Conservation (phyloP, 53 echinoderm and acorn worm genomes). For the Paelopatides confundens region DNA sequence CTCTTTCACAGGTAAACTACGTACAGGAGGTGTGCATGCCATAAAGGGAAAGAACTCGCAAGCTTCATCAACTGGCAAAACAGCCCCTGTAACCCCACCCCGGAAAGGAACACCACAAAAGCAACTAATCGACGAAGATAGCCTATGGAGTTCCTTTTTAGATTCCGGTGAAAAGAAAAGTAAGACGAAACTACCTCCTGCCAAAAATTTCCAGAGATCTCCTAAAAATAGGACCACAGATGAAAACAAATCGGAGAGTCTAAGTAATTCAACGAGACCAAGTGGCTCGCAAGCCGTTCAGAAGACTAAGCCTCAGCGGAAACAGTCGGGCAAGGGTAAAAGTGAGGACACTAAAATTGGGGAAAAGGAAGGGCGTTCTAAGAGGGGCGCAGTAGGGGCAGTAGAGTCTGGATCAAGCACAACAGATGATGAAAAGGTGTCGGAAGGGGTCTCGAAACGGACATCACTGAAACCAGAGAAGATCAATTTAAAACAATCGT, state of each 20-base stretch:
- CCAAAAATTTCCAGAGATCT: slow-evolving; percentile 38
- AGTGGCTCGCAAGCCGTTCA: neutral
- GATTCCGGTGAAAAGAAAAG: slow-evolving; percentile 47
- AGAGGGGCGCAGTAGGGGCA: neutral
- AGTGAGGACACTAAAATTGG: slow-evolving; percentile 2
- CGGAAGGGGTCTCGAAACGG: neutral
- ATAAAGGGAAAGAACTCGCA: neutral
- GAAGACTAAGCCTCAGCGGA: slow-evolving; percentile 46
- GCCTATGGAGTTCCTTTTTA: slow-evolving; percentile 86
- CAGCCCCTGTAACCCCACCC: neutral
- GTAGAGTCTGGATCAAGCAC: slow-evolving; percentile 42
- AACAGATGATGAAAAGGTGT: slow-evolving; percentile 34
- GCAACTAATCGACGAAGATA: slow-evolving; percentile 74
- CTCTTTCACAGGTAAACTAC: neutral
- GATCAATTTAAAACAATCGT: neutral
- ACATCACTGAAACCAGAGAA: neutral
- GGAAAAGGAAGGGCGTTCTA: neutral
- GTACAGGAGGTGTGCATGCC: neutral
- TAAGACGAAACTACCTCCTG: slow-evolving; percentile 47
- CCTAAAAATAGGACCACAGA: slow-evolving; percentile 15
- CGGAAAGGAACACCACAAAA: slow-evolving; percentile 38
- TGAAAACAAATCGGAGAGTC: slow-evolving; percentile 37
- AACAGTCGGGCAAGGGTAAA: neutral
- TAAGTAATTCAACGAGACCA: neutral
- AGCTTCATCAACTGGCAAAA: neutral